A percentile compares a stretch with the other conserved stretches of the same genome.
These are phyloP conservation scores for Ophion ellenae DNA, from an alignment of 2,888 invertebrate species.

Conservation along the genomic window DNA sequence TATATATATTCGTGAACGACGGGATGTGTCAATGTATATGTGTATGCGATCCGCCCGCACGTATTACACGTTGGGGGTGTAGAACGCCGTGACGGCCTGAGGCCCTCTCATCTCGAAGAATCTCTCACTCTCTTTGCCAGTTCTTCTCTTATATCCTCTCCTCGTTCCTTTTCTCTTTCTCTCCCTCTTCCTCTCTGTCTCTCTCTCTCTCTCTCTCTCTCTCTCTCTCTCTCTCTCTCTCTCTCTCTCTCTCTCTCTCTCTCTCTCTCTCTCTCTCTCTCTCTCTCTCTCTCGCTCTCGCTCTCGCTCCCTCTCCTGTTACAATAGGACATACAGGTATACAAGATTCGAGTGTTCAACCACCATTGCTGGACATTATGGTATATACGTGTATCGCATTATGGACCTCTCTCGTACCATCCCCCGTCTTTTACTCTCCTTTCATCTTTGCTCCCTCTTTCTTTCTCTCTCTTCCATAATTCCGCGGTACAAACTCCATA, in stretches of 20 bases:
- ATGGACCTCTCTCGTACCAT: constrained; percentile 69
- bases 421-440: constrained; percentile 32
- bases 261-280: constrained; percentile 40
- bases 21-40: constrained; percentile 43
- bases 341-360: constrained; percentile 34
- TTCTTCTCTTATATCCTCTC: constrained; percentile 61
- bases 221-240: constrained; percentile 32
- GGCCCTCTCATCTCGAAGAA: constrained; percentile 75
- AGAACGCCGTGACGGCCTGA: constrained; percentile 73
- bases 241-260: constrained; percentile 27
- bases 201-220: constrained; percentile 32
- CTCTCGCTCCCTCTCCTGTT: constrained; percentile 54
- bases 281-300: constrained; percentile 12
- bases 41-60: constrained; percentile 66
- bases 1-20: too few relatives aligned
- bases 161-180: constrained; percentile 33
- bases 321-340: constrained; percentile 42
- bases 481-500: constrained; percentile 79
- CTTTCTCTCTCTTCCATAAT: constrained; percentile 72
- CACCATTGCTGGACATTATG: constrained; percentile 74
- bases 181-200: constrained; percentile 39
- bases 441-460: constrained; percentile 27
- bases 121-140: constrained; percentile 66
- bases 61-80: constrained; percentile 74
- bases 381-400: constrained; percentile 75